These are phyloP conservation scores for Conus ventricosus DNA, from an alignment of 1,140 invertebrate genomes.

Conservation along the genomic window DNA sequence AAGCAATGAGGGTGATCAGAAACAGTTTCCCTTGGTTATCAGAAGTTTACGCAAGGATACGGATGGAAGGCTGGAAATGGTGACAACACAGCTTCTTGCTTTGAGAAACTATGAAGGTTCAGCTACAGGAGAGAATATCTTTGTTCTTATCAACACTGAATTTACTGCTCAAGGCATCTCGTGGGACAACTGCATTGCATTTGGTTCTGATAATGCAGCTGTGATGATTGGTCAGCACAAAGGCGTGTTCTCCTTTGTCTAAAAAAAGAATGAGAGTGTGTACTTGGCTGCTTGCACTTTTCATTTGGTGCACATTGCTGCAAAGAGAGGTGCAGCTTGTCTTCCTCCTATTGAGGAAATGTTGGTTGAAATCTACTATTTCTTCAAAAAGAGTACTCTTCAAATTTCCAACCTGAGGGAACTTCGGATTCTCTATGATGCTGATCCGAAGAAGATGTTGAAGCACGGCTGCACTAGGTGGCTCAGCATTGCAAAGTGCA, in stretches of 20 bases:
- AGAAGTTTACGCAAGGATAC: neutral
- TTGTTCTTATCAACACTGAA: constrained; percentile 12
- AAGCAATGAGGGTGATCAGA: neutral
- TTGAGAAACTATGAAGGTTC: neutral
- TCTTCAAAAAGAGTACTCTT: neutral
- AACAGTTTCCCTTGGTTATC: neutral
- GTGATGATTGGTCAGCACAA: neutral
- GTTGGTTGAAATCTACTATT: neutral
- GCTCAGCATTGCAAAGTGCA: constrained; percentile 13
- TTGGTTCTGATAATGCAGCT: constrained; percentile 11
- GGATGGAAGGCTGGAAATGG: neutral
- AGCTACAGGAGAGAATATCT: constrained; percentile 22
- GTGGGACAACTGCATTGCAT: constrained; percentile 1
- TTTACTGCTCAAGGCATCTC: neutral
- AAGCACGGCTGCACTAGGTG: constrained; percentile 19
- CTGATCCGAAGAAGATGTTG: neutral
- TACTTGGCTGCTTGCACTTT: constrained; percentile 8
- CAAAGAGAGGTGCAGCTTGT: constrained; percentile 11
- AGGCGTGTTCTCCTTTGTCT: constrained; percentile 7
- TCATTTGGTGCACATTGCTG: constrained; percentile 19
- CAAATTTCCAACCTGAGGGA: no score
- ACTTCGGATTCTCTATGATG: neutral
- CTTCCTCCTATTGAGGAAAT: neutral
- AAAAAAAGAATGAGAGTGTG: neutral
- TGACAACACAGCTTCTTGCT: neutral